Base-by-base conservation (phyloP, 2,888 invertebrate species). In the Coelinius sp. region DNA sequence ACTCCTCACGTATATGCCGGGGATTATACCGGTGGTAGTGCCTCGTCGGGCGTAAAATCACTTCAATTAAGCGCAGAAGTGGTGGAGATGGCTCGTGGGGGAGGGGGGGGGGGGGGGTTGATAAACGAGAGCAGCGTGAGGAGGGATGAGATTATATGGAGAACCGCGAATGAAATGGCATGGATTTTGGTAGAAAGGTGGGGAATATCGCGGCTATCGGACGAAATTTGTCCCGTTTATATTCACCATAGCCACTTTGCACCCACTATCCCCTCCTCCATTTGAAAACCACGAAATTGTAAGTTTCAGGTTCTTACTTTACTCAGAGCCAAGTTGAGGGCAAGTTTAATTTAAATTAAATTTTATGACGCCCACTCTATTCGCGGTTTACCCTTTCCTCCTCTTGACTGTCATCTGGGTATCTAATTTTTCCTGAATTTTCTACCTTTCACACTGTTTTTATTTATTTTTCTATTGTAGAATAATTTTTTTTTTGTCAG, bases 261-360 rank as follows among this genome's bases (percentile, higher is more conserved):
- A 49, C 46, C 46, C 46, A 20, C 46, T 14, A 14, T 20, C 46
- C 4, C 46, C 46, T 17, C 17, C 20, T 49, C 46, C 46, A 49
- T 17, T 49, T 20, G 17, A 49, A n/a, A 49, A 49, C 46, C 46
- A 20, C 20, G 17, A 20, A 49, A 49, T 49, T 14, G 46, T 49
- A 49, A 49, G 46, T 49, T 44, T 31, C 31, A 31, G 31, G 5
- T 31, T 4, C 31, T 17, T 20, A 17, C 46, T 6, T 20, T 20
- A 4, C 20, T n/a, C 41, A 7, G 7, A 1, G 59, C 59, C 31
- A 59, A 59, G 31, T 25, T 35, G 59, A 35, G 59, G 59, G 31
- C 35, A 59, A 59, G 31, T 59, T 59, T 59, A 31, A 59, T 59
- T 59, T 59, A 59, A 59, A 59, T 59, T 59, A 59, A 31, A 59